Conservation (phyloP, 2,113 vertebrate species). For the Marcusenius ussheri region DNA sequence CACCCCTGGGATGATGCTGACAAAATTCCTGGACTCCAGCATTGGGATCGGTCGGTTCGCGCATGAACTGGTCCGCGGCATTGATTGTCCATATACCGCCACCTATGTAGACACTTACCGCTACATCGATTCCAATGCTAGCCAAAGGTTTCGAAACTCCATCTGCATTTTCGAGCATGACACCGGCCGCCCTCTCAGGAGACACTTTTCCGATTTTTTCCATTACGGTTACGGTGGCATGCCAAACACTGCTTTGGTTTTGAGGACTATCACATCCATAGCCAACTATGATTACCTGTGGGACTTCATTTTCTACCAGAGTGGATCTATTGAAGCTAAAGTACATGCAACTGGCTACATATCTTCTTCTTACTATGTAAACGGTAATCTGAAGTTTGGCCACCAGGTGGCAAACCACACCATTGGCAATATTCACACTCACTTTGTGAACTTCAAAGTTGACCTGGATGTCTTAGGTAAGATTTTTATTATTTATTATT, state of each 20-base stretch:
- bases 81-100: conserved; percentile 74
- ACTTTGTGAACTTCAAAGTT: conserved; percentile 78
- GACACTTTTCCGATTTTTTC: conserved; percentile 72
- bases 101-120: conserved; percentile 61
- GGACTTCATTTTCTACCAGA: conserved; percentile 82
- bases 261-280: conserved; percentile 70
- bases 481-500: conserved; percentile 29
- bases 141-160: conserved; percentile 54
- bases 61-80: conserved; percentile 68
- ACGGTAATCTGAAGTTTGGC: conserved; percentile 56
- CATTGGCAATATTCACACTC: conserved; percentile 76
- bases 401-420: conserved; percentile 69
- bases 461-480: conserved; percentile 81
- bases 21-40: conserved; percentile 75
- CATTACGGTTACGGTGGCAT: conserved; percentile 68
- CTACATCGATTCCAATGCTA: conserved; percentile 49
- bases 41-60: conserved; percentile 72
- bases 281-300: conserved; percentile 79
- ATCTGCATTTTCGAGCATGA: conserved; percentile 86
- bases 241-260: conserved; percentile 69
- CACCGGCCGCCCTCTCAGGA: conserved; percentile 68
- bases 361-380: conserved; percentile 60
- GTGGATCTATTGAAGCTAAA: conserved; percentile 71
- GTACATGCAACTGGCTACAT: conserved; percentile 78
- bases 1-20: conserved; percentile 68